These are phyloP conservation scores for Crioceris asparagi DNA, from an alignment of 2,888 invertebrate species.

Conservation along the genomic window DNA sequence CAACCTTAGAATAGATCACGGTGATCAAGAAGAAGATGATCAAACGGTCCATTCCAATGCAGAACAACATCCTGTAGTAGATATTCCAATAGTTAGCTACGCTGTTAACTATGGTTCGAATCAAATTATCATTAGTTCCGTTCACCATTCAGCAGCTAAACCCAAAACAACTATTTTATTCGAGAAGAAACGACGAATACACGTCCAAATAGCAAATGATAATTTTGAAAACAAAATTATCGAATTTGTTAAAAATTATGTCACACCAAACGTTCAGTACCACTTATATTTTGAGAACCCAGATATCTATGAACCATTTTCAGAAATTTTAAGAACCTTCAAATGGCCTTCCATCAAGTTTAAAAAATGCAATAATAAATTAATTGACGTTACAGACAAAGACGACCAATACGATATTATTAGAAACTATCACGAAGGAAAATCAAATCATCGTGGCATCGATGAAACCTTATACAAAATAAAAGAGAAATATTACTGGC, in stretches of 20 bases:
- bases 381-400: constrained; percentile 4
- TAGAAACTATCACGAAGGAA: constrained; percentile 4
- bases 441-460: constrained; percentile 8
- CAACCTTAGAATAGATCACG: constrained; percentile 12
- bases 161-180: constrained; percentile 10
- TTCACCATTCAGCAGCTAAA: constrained; percentile 10
- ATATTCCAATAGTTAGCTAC: constrained; percentile 5
- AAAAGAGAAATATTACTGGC: constrained; percentile 7
- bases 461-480: constrained; percentile 5
- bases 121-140: constrained; percentile 11
- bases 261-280: constrained; percentile 10
- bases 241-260: constrained; percentile 11
- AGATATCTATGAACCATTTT: constrained; percentile 11
- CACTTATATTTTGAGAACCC: constrained; percentile 11
- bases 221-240: constrained; percentile 12
- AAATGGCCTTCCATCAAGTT: constrained; percentile 2
- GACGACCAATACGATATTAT: constrained; percentile 3
- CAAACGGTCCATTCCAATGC: too few relatives aligned
- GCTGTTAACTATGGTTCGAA: constrained; percentile 14
- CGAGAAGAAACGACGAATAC: constrained; percentile 10
- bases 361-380: constrained; percentile 2
- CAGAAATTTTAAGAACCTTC: background rate
- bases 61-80: constrained; percentile 7
- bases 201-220: constrained; percentile 12
- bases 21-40: too few relatives aligned